Conservation (phyloP, 2,797 vertebrate genomes). For the Alosa sapidissima region DNA sequence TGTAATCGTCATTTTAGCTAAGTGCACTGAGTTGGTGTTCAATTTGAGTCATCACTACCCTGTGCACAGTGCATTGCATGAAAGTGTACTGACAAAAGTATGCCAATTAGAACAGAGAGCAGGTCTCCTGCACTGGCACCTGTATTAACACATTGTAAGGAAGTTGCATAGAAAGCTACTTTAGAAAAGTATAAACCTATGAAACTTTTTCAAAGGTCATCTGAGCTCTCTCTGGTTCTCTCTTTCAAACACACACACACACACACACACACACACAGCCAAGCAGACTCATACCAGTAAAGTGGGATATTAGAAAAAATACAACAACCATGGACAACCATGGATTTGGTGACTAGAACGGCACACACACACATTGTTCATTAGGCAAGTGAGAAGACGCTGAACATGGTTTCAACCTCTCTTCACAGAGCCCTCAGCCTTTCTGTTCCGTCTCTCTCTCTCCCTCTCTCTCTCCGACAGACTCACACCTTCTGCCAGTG, state of each 20-base stretch:
- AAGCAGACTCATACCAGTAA: not conserved
- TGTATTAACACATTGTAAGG: conserved; percentile 45
- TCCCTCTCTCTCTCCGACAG: not conserved
- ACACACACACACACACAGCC: not conserved
- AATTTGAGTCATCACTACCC: too few relatives aligned
- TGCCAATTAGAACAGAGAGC: not conserved
- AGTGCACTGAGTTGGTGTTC: too few relatives aligned
- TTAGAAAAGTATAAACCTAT: conserved; percentile 44
- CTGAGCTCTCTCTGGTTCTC: not conserved
- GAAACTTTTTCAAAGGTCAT: conserved; percentile 46
- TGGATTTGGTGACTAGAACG: not conserved
- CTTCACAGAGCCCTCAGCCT: conserved; percentile 36
- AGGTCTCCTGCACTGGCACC: conserved; percentile 36
- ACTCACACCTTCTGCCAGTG: conserved; percentile 74
- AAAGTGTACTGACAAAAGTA: too few relatives aligned
- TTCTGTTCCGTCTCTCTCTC: not conserved
- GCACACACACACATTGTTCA: conserved; percentile 25
- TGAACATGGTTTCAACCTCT: conserved; percentile 1
- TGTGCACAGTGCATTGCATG: too few relatives aligned
- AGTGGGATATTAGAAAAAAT: conserved; percentile 7
- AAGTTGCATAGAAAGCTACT: conserved; percentile 57
- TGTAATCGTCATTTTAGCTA: too few relatives aligned
- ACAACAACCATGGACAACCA: not conserved
- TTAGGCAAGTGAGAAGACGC: conserved; percentile 14
- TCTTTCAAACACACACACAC: conserved; percentile 29